Base-by-base conservation (phyloP, 2,797 vertebrate genomes). In the Choloepus didactylus region DNA sequence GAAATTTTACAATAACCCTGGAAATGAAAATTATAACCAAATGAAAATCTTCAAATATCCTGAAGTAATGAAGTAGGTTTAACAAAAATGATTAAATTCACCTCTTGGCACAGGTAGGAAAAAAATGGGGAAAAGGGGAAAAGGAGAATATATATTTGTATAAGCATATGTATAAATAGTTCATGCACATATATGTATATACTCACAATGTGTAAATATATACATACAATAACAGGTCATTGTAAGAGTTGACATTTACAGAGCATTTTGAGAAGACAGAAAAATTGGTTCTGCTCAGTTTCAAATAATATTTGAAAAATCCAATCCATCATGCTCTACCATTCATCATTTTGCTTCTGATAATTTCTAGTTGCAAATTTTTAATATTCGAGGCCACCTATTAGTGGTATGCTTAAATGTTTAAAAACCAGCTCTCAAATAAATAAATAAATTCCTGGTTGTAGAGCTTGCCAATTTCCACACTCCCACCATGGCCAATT, bases 251-350 rank as follows among this genome's bases (percentile, higher is more conserved):
- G 21, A 3, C 29, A 41, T 62, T 83, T 77, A 49, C 35, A 70
- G 54, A 96, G 6, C 18, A 90, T 83, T 80, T n/a, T 49, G 35
- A 89, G 91, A 84, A 90, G 18, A 16, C 25, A 87, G 60, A 69
- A 62, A 9, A 67, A 59, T 46, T 87, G 70, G n/a, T 77, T 93
- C 92, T 81, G 41, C 15, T 89, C 38, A 87, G 44, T 62, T 81
- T n/a, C 72, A 87, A 79, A 51, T 70, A 77, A 59, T 29, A 73
- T 73, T 89, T 76, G 46, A 91, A 96, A 94, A 72, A 96, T 91
- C 84, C 56, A 51, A 5, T 56, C 18, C 16, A 18, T 56, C 81
- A 19, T 54, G 7, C 9, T 87, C 93, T 93, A 7, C 66, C 49
- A 81, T 84, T 87, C n/a, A 16, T 51, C 56, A 46, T 67, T 90